A percentile compares a stretch with the other conserved stretches of the same genome.
phyloP scores from a whole-genome alignment of 2,797 vertebrate species.

The Sebastes oblongus region DNA sequence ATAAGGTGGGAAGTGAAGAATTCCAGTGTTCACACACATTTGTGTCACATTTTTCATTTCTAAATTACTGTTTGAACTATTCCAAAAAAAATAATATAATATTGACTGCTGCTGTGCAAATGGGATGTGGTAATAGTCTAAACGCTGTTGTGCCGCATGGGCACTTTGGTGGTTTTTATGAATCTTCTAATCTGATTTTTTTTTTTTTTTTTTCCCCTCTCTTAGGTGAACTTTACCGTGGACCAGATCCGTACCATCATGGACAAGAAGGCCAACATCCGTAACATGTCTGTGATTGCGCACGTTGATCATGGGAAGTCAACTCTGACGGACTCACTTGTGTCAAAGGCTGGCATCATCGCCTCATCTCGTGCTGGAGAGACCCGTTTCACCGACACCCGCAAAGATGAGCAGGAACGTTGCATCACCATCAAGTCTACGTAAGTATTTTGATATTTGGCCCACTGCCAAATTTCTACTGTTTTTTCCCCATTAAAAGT shows the following conservation, averaged over 20 bases:
- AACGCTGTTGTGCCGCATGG: background rate
- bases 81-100: background rate
- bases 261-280: slow-evolving; percentile 98
- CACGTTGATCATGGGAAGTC: slow-evolving; percentile 97
- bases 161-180: background rate
- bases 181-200: background rate
- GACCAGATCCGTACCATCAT: slow-evolving; percentile 97
- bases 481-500: background rate
- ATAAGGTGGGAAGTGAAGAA: too few relatives aligned
- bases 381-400: slow-evolving; percentile 94
- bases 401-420: slow-evolving; percentile 96
- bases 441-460: slow-evolving; percentile 75
- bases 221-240: slow-evolving; percentile 95
- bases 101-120: background rate
- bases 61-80: background rate
- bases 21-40: too few relatives aligned
- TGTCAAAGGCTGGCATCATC: slow-evolving; percentile 96
- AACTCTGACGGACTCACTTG: slow-evolving; percentile 92
- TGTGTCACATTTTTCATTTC: background rate
- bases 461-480: fast-evolving
- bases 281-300: slow-evolving; percentile 98
- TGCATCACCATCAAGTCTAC: slow-evolving; percentile 99
- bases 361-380: slow-evolving; percentile 92
- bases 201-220: background rate
- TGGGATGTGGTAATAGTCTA: background rate